Percentiles rank a stretch among this genome's conserved stretches.
phyloP scores from a whole-genome alignment of 2,797 vertebrate genomes.

The Manis crassicaudata region DNA sequence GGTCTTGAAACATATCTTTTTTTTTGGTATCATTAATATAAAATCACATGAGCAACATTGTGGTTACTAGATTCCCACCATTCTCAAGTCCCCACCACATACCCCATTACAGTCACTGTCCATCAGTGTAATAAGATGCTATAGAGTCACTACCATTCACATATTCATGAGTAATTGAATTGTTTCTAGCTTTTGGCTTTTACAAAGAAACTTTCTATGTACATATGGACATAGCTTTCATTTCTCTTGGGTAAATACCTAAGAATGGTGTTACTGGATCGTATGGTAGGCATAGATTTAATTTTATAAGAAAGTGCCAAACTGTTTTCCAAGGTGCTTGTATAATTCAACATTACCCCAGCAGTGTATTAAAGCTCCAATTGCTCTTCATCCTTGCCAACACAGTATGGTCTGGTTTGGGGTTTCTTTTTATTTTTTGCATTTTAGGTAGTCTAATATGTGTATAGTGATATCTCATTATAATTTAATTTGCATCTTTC shows the following conservation, averaged over 20 bases:
- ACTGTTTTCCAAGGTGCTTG: background rate
- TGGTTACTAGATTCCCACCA: too few species aligned
- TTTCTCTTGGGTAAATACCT: background rate
- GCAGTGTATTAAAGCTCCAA: background rate
- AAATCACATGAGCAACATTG: too few species aligned
- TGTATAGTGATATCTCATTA: background rate
- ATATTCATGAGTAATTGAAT: background rate
- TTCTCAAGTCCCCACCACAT: too few species aligned
- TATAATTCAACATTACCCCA: background rate
- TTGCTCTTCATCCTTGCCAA: background rate
- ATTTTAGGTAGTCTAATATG: background rate
- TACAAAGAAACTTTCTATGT: background rate
- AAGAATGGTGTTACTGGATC: background rate
- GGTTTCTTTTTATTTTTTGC: background rate
- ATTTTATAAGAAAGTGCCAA: constrained; percentile 9
- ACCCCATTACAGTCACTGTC: too few species aligned
- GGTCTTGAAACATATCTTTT: too few species aligned
- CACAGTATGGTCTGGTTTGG: background rate
- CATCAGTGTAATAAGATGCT: too few species aligned
- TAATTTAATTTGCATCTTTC: background rate
- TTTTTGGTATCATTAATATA: too few species aligned
- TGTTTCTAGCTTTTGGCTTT: constrained; percentile 11
- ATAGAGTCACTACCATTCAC: background rate
- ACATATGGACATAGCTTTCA: background rate
- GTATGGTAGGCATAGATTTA: background rate